A percentile compares a stretch with the other conserved stretches of the same genome.
phyloP scores from a whole-genome alignment of 2,113 vertebrate genomes.

The Alligator mississippiensis region DNA sequence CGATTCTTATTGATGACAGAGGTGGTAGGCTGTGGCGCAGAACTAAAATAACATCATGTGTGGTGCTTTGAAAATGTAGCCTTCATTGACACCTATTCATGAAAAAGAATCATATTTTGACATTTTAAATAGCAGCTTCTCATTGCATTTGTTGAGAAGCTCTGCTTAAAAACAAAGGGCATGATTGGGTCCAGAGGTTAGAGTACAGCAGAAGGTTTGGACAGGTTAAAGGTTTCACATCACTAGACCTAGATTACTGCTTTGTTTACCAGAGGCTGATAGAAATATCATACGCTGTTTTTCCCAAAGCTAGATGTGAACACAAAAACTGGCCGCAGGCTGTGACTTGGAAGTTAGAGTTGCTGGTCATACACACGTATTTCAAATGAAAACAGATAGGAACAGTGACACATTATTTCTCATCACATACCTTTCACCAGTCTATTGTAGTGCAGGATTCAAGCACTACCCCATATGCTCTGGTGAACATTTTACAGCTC shows the following conservation, averaged over 20 bases:
- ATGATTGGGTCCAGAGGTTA: not conserved
- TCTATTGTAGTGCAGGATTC: not conserved
- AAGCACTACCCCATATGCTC: not conserved
- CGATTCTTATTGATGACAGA: not conserved
- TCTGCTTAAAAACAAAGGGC: not conserved
- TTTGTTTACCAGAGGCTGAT: not conserved
- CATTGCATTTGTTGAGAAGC: not conserved
- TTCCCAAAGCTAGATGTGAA: not conserved
- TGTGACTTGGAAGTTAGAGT: not conserved
- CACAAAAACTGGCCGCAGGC: not conserved
- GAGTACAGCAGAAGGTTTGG: not conserved
- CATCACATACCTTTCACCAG: not conserved
- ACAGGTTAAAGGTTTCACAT: not conserved
- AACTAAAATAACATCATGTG: not conserved
- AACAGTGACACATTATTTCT: not conserved
- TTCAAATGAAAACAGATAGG: not conserved
- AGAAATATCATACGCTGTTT: not conserved
- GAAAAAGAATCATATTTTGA: not conserved
- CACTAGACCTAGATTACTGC: not conserved
- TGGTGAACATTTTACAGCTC: constrained; percentile 4
- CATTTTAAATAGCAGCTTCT: not conserved
- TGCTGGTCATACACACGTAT: not conserved
- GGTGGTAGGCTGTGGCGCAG: not conserved
- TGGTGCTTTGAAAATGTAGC: not conserved
- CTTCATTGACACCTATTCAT: not conserved